Percentiles rank a stretch among this genome's conserved stretches.
Evolutionary conservation across 1,140 invertebrate species (phyloP).

Genomic region (Trachymyrmex septentrionalis): DNA sequence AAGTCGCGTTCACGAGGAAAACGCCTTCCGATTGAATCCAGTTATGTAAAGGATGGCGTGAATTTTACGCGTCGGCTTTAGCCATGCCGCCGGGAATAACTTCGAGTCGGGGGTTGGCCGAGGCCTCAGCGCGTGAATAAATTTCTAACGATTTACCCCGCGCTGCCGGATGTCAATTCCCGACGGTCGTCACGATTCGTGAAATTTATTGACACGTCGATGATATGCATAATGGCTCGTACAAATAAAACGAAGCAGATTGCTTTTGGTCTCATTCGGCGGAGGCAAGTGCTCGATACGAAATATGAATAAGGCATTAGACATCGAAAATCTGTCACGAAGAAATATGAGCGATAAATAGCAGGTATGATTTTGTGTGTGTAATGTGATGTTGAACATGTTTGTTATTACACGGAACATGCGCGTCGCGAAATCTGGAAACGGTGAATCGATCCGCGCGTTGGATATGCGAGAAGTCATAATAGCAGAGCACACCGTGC

Average conservation of each 20-base stretch:
- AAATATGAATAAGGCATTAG: slow-evolving; percentile 4
- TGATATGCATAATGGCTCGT: slow-evolving; percentile 23
- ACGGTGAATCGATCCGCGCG: slow-evolving; percentile 20
- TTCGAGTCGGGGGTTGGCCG: slow-evolving; percentile 48
- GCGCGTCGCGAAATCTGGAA: background rate
- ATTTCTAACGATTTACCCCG: slow-evolving; percentile 66
- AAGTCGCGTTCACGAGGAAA: slow-evolving; percentile 67
- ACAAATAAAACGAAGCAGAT: slow-evolving; percentile 31
- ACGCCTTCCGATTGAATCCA: slow-evolving; percentile 78
- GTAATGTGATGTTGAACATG: background rate
- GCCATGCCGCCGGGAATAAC: slow-evolving; percentile 65
- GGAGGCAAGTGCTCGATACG: background rate
- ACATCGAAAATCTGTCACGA: background rate
- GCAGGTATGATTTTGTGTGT: background rate
- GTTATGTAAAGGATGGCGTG: slow-evolving; percentile 76
- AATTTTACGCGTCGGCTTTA: slow-evolving; percentile 72
- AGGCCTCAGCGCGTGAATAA: slow-evolving; percentile 65
- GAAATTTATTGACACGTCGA: slow-evolving; percentile 49
- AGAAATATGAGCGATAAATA: background rate
- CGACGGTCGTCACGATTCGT: slow-evolving; percentile 43
- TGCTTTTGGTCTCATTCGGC: background rate
- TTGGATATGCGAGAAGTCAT: background rate
- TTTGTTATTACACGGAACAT: background rate
- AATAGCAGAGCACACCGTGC: background rate
- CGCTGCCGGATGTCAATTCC: slow-evolving; percentile 43